These are phyloP conservation scores for Otolemur garnettii DNA, from an alignment of 2,113 vertebrate species.

Conservation along the genomic window DNA sequence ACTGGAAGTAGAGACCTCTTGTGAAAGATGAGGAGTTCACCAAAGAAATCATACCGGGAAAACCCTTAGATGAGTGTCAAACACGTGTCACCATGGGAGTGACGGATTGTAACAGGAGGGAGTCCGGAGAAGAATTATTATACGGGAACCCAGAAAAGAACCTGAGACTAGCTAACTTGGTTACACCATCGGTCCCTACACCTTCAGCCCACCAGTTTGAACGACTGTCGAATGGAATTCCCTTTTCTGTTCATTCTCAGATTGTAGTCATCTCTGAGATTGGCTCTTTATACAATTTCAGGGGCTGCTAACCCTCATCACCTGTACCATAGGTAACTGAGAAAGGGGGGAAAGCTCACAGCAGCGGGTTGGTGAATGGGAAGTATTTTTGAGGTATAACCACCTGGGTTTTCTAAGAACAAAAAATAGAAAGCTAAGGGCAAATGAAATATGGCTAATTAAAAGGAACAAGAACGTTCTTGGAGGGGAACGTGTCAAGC, in stretches of 20 bases:
- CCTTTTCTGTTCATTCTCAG: constrained; percentile 6
- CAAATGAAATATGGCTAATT: background rate
- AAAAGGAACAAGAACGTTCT: background rate
- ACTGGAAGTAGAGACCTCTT: background rate
- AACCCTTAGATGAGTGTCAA: background rate
- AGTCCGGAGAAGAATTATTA: background rate
- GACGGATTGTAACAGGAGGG: background rate
- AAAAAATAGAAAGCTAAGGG: background rate
- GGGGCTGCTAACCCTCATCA: background rate
- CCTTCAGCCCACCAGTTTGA: background rate
- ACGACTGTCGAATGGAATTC: background rate
- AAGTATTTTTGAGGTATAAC: background rate
- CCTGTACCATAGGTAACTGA: background rate
- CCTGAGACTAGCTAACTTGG: background rate
- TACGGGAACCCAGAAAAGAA: background rate
- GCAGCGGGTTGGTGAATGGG: background rate
- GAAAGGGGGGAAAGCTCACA: background rate
- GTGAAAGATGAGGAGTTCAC: constrained; percentile 12
- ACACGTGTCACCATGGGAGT: background rate
- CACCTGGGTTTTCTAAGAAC: background rate
- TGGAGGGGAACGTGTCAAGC: background rate
- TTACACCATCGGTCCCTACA: background rate
- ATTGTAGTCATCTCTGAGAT: background rate
- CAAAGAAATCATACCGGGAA: background rate
- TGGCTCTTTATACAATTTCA: background rate